phyloP scores from a whole-genome alignment of 1,140 invertebrate species.

The Doryteuthis pealeii region DNA sequence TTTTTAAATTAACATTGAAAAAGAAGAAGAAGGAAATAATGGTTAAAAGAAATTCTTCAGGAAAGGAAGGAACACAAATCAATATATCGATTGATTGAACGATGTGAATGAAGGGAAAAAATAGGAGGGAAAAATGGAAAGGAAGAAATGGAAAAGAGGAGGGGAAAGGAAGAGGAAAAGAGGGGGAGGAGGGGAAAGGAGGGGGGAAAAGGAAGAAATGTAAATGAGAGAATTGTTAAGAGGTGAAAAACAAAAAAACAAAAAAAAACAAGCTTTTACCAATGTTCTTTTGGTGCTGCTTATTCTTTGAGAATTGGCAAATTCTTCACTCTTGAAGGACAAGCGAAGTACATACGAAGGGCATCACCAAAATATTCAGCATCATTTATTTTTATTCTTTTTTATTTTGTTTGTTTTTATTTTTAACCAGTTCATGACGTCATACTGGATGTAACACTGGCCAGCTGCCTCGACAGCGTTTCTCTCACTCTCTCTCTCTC shows the following conservation, averaged over 20 bases:
- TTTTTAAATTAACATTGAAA: background rate
- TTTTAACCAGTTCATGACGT: no score
- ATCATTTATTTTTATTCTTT: no score
- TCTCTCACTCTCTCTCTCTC: background rate
- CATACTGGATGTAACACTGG: no score
- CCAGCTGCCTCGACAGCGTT: background rate
- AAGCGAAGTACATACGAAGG: no score
- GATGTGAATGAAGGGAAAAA: background rate
- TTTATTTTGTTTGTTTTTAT: no score
- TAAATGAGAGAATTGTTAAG: background rate
- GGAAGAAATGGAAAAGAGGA: background rate
- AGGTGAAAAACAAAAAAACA: no score
- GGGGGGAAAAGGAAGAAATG: background rate
- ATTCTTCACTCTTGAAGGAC: no score
- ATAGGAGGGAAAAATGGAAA: background rate
- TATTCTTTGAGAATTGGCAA: no score
- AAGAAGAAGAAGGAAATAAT: background rate
- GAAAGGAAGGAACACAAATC: background rate
- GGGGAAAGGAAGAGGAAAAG: background rate
- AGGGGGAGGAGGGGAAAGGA: background rate
- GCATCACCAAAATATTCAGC: no score
- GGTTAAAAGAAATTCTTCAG: background rate
- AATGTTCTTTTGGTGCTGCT: no score
- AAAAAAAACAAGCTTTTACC: no score
- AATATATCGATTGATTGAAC: no score